Evolutionary conservation across 2,888 invertebrate genomes (phyloP).

Genomic region (Aromia moschata): DNA sequence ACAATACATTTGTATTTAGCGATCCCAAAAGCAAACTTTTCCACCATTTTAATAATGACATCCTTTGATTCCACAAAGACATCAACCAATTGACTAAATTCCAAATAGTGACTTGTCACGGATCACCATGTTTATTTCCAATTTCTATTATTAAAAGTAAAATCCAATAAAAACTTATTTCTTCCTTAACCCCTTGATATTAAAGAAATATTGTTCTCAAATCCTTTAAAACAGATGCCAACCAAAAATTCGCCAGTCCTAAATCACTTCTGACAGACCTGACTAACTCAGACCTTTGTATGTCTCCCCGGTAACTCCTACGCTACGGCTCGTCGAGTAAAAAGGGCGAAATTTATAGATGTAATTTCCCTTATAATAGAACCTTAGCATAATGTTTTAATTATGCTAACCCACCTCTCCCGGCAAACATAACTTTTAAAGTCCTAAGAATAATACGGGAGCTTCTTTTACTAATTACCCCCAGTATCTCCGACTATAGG

Average conservation of each 20-base stretch:
- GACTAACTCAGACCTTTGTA: background rate
- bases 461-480: constrained; percentile 42
- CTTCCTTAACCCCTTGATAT: no score
- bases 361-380: constrained; percentile 12
- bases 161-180: no score
- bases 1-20: no score
- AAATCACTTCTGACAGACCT: background rate
- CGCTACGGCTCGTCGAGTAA: background rate
- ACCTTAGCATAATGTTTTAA: constrained; percentile 41
- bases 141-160: no score
- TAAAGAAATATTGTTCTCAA: no score
- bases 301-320: background rate
- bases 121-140: no score
- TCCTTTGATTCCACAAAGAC: no score
- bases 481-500: constrained; percentile 44
- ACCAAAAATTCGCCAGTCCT: background rate
- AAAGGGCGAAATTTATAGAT: constrained; percentile 10
- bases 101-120: no score
- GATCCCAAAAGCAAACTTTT: no score
- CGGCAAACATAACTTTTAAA: constrained; percentile 31
- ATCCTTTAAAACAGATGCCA: constrained; percentile 10
- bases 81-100: no score
- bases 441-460: constrained; percentile 44
- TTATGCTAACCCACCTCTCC: constrained; percentile 36
- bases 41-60: no score